Conservation (phyloP, 2,113 vertebrate species). For the Struthidea cinerea region DNA sequence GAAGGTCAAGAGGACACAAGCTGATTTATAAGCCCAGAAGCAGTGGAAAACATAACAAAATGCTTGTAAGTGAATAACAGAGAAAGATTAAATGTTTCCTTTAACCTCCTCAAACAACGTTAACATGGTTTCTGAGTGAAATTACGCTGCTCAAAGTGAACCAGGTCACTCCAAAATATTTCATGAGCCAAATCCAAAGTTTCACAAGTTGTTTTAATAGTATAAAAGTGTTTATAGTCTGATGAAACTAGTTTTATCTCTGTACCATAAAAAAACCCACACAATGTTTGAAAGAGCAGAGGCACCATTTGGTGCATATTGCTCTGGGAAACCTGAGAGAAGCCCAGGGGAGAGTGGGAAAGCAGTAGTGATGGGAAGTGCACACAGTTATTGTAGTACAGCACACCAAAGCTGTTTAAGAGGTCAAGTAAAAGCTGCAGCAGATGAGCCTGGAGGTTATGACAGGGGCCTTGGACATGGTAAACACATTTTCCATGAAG, state of each 20-base stretch:
- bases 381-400: constrained; percentile 23
- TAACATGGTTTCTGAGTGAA: not conserved
- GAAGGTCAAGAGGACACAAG: not conserved
- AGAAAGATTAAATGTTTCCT: not conserved
- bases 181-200: not conserved
- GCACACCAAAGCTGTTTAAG: not conserved
- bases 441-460: not conserved
- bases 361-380: constrained; percentile 32
- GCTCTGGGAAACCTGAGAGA: not conserved
- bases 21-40: not conserved
- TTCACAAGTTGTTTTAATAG: not conserved
- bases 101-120: not conserved
- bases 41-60: not conserved
- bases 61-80: not conserved
- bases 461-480: constrained; percentile 1
- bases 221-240: not conserved
- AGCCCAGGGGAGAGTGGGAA: constrained; percentile 69
- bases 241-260: not conserved
- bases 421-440: constrained; percentile 15
- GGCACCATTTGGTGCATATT: not conserved
- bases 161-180: not conserved
- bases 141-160: not conserved
- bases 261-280: not conserved
- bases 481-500: constrained; percentile 34
- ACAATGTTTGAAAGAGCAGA: not conserved